A percentile compares a stretch with the other conserved stretches of the same genome.
Conservation (phyloP, 2,888 invertebrate genomes). For the Melitaea athalia region DNA sequence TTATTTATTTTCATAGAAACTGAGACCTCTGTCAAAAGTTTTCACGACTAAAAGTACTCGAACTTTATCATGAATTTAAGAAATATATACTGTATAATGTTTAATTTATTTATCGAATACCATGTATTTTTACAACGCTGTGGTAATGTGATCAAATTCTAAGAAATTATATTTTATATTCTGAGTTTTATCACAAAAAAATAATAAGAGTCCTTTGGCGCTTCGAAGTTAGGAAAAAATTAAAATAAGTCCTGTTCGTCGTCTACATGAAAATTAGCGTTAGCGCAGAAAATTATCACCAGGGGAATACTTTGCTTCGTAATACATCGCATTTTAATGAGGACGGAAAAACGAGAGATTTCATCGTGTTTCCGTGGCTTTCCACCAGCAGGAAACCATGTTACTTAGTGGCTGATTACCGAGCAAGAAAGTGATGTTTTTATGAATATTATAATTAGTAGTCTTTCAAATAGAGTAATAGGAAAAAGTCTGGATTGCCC, state of each 20-base stretch:
- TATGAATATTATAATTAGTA: constrained; percentile 8
- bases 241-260: constrained; percentile 15
- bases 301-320: constrained; percentile 22
- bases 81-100: no score
- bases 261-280: constrained; percentile 27
- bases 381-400: constrained; percentile 11
- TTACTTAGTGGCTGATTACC: constrained; percentile 33
- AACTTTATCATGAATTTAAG: no score
- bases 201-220: constrained; percentile 10
- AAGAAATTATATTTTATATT: constrained; percentile 3
- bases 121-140: no score
- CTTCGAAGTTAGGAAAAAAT: constrained; percentile 5
- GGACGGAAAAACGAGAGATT: constrained; percentile 11
- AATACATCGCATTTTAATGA: constrained; percentile 32
- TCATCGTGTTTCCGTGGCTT: constrained; percentile 10
- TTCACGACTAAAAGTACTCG: no score
- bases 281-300: constrained; percentile 27
- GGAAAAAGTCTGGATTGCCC: not conserved
- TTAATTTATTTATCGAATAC: no score
- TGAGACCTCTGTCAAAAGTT: no score
- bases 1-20: no score
- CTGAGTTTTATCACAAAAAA: not conserved
- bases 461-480: not conserved
- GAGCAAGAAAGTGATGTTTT: constrained; percentile 40
- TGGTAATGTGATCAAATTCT: not conserved